phyloP scores from a whole-genome alignment of 2,113 vertebrate species.

The Sisor rabdophorus region DNA sequence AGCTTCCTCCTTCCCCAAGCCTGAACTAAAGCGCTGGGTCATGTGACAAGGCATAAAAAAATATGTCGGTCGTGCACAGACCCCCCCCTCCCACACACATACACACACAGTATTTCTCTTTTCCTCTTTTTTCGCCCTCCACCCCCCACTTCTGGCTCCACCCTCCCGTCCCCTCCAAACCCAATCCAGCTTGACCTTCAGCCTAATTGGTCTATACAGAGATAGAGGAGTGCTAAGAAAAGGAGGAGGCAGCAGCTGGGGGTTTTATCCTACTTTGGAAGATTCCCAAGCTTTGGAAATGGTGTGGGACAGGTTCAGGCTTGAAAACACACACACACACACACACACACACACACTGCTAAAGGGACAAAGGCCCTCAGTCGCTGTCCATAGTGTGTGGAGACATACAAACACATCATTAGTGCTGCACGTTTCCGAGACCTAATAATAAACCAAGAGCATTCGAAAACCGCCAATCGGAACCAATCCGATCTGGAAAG shows the following conservation, averaged over 20 bases:
- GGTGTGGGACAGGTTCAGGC: slow-evolving; percentile 47
- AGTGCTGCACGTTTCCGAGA: background rate
- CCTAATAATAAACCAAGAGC: background rate
- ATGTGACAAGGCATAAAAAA: slow-evolving; percentile 55
- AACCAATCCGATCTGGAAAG: background rate
- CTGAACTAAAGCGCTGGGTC: slow-evolving; percentile 51
- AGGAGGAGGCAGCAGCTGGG: slow-evolving; percentile 55
- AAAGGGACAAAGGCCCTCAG: slow-evolving; percentile 52
- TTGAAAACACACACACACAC: slow-evolving; percentile 4
- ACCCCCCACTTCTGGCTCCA: slow-evolving; percentile 33
- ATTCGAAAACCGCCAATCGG: background rate
- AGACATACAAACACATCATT: slow-evolving; percentile 18
- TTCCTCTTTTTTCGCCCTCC: slow-evolving; percentile 42
- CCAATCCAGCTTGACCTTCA: slow-evolving; percentile 63
- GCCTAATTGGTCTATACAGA: slow-evolving; percentile 67
- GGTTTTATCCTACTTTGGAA: slow-evolving; percentile 42
- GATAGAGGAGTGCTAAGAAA: slow-evolving; percentile 51
- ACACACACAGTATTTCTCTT: slow-evolving; percentile 4
- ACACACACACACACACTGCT: slow-evolving; percentile 33
- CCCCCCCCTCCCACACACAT: too few species aligned
- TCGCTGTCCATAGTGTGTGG: slow-evolving; percentile 34
- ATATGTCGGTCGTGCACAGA: slow-evolving; percentile 68
- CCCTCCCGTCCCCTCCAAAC: slow-evolving; percentile 48
- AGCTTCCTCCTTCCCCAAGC: slow-evolving; percentile 52
- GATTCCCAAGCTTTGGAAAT: slow-evolving; percentile 62